Evolutionary conservation across 2,797 vertebrate species (phyloP), one percentile per base, ranked within the genome.

Genomic region (Chaenodraco wilsoni): DNA sequence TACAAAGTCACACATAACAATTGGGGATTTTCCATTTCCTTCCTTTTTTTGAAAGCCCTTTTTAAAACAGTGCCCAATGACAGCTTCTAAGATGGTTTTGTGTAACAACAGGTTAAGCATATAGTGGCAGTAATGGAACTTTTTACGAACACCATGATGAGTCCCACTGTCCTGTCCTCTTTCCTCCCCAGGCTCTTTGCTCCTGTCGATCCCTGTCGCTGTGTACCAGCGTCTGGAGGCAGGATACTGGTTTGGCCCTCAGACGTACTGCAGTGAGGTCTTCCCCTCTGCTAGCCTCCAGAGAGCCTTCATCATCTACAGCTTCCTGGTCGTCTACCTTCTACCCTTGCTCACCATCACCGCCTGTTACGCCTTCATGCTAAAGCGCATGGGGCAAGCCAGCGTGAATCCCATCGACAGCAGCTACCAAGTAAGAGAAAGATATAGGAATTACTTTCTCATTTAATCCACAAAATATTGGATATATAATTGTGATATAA

Each of bases 271-370:
- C 85, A 90, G 74, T 0, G 91, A 94, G 81, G 78, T 83, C 46
- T 94, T 94, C 69, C 94, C 93, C 9, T 92, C 93, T 0, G 55
- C 70, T 19, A 57, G 23, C 8, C 90, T 92, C 63, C 93, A 91
- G 87, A 88, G 80, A 72, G 85, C 81, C 58, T 93, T 93, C 78
- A 94, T 92, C 69, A 82, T 93, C 72, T 94, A 93, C 85, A 91
- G 85, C 81, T 94, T 94, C 76, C 67, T 94, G 78, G 90, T 88
- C 1, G 90, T 94, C 12, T 94, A 94, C 70, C 70, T 94, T 60
- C 84, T 94, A 45, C 94, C 91, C 0, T 82, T 94, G 70, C 68
- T 93, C 76, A 94, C 92, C 43, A 94, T 94, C 77, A 85, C 82
- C 4, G 81, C 66, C 37, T 94, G 93, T 48, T 93, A 94, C 12